These are phyloP conservation scores for Stegophylla sp. DNA, from an alignment of 2,888 invertebrate species.

Conservation along the genomic window DNA sequence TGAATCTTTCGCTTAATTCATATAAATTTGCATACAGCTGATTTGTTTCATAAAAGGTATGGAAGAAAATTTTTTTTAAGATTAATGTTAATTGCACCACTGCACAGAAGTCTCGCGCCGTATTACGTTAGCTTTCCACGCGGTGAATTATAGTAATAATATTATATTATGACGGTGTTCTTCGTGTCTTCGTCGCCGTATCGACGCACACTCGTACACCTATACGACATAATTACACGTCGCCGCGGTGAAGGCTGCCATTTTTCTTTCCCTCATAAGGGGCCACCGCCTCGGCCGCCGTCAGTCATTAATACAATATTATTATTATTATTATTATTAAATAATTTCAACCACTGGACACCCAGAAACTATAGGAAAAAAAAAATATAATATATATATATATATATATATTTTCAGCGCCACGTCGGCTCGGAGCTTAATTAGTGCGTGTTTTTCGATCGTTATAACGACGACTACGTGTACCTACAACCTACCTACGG, in stretches of 20 bases:
- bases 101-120: too few relatives aligned
- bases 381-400: too few relatives aligned
- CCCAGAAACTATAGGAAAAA: too few relatives aligned
- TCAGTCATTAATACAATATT: slow-evolving; percentile 1
- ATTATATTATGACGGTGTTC: too few relatives aligned
- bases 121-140: too few relatives aligned
- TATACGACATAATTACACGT: not conserved
- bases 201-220: not conserved
- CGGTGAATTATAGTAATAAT: too few relatives aligned
- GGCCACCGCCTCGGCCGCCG: not conserved
- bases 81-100: too few relatives aligned
- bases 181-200: not conserved
- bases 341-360: not conserved
- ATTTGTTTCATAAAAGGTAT: too few relatives aligned
- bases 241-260: not conserved
- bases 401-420: not conserved
- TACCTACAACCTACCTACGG: too few relatives aligned
- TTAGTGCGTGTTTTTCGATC: slow-evolving; percentile 49
- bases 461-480: slow-evolving; percentile 30
- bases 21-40: too few relatives aligned
- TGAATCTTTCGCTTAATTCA: too few relatives aligned
- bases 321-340: not conserved
- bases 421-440: slow-evolving; percentile 26
- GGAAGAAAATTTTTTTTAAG: too few relatives aligned
- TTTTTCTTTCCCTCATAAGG: not conserved